Evolutionary conservation across 2,888 invertebrate genomes (phyloP).

Genomic region (Mongoloraphidia duomilia): DNA sequence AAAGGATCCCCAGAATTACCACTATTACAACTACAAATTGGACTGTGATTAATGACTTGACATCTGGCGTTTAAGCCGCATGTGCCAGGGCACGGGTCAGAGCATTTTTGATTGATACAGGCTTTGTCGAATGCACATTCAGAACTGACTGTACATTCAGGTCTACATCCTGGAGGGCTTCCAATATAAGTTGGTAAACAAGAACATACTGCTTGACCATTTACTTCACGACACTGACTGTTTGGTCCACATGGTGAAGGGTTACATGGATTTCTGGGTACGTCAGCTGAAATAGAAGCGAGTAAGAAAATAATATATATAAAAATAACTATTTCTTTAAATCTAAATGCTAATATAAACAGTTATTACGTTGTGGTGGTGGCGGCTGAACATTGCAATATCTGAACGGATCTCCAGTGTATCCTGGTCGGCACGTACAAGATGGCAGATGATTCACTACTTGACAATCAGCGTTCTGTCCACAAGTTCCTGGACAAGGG

Average conservation of each 20-base stretch:
- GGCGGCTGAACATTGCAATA: slow-evolving; percentile 25
- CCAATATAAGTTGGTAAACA: slow-evolving; percentile 51
- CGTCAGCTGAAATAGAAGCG: background rate
- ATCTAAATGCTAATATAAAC: background rate
- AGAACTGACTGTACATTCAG: slow-evolving; percentile 55
- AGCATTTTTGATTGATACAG: slow-evolving; percentile 52
- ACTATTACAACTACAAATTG: slow-evolving; percentile 50
- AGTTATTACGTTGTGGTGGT: slow-evolving; percentile 35
- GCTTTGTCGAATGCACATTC: slow-evolving; percentile 55
- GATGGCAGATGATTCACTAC: slow-evolving; percentile 29
- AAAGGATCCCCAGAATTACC: slow-evolving; percentile 52
- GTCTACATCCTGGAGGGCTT: slow-evolving; percentile 53
- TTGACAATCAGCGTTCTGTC: slow-evolving; percentile 49
- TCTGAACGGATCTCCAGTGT: slow-evolving; percentile 32
- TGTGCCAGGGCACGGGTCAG: slow-evolving; percentile 54
- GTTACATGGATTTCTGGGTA: slow-evolving; percentile 41
- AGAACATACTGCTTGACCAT: slow-evolving; percentile 56
- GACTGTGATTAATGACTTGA: slow-evolving; percentile 55
- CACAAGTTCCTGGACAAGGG: slow-evolving; percentile 47
- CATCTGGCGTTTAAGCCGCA: slow-evolving; percentile 62
- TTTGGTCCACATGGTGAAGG: slow-evolving; percentile 62
- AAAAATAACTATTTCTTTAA: background rate
- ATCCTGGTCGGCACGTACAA: slow-evolving; percentile 36
- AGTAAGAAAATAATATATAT: background rate
- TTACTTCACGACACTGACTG: slow-evolving; percentile 56